Evolutionary conservation across 2,888 invertebrate genomes (phyloP).

Genomic region (Hypselothyrea guttata): DNA sequence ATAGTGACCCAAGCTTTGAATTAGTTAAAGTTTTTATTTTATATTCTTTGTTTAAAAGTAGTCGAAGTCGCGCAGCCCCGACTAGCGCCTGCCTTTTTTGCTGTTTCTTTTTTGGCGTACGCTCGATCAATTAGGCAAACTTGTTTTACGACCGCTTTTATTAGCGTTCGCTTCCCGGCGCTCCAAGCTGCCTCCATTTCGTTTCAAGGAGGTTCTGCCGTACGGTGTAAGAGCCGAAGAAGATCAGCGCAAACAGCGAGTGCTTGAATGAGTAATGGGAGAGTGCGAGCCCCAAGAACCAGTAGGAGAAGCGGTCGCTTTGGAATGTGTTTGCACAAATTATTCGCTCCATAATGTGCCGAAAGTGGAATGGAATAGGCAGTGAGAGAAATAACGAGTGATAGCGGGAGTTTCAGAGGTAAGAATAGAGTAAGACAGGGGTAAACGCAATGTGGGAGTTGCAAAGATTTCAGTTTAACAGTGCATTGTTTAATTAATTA

Average conservation of each 20-base stretch:
- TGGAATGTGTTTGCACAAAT: constrained; percentile 72
- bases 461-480: neutral
- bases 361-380: constrained; percentile 36
- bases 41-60: too few species aligned
- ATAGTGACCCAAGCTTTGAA: too few species aligned
- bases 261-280: constrained; percentile 69
- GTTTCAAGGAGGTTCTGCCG: neutral
- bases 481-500: too few species aligned
- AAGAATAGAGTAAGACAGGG: too few species aligned
- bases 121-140: constrained; percentile 82
- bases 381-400: too few species aligned
- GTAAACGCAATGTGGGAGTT: too few species aligned
- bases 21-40: too few species aligned
- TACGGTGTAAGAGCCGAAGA: constrained; percentile 6
- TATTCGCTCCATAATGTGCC: constrained; percentile 45
- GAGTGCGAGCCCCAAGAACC: constrained; percentile 13
- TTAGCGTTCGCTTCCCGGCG: constrained; percentile 70
- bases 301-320: constrained; percentile 52
- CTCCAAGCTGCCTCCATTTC: constrained; percentile 43
- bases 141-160: constrained; percentile 82
- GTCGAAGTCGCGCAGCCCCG: too few species aligned
- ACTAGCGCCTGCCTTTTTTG: constrained; percentile 1
- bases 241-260: constrained; percentile 20
- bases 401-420: too few species aligned
- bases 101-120: constrained; percentile 74